A percentile compares a stretch with the other conserved stretches of the same genome.
These are phyloP conservation scores for Knipowitschia caucasica DNA, from an alignment of 2,797 vertebrate genomes.

Conservation along the genomic window DNA sequence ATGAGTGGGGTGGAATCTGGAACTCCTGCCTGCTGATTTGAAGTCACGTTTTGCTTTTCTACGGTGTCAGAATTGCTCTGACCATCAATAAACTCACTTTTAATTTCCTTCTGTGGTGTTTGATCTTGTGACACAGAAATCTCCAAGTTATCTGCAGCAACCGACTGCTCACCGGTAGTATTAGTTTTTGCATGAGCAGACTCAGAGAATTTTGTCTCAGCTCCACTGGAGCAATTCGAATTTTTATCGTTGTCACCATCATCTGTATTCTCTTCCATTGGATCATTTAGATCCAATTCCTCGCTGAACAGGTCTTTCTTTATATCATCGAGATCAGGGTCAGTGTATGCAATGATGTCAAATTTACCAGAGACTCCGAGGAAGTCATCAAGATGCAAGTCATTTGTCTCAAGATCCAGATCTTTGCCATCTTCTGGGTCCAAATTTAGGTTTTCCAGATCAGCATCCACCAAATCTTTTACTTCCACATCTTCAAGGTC, in stretches of 20 bases:
- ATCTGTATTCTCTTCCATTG: conserved; percentile 86
- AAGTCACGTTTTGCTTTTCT: conserved; percentile 59
- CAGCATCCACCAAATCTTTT: conserved; percentile 95
- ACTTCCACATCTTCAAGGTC: conserved; percentile 97
- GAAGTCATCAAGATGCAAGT: conserved; percentile 95
- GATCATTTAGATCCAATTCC: conserved; percentile 91
- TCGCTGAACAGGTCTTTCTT: conserved; percentile 97
- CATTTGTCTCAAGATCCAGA: conserved; percentile 93
- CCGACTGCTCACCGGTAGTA: conserved; percentile 63
- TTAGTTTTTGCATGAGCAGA: conserved; percentile 71
- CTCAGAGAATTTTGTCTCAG: conserved; percentile 59
- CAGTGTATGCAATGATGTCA: conserved; percentile 97
- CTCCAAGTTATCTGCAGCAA: conserved; percentile 73
- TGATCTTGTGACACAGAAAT: conserved; percentile 59
- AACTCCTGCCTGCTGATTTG: conserved; percentile 74
- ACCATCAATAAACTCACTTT: conserved; percentile 75
- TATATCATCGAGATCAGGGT: conserved; percentile 93
- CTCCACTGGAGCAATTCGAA: conserved; percentile 24
- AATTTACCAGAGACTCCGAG: conserved; percentile 89
- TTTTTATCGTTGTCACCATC: conserved; percentile 71
- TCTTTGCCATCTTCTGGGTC: conserved; percentile 96
- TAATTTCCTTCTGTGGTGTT: conserved; percentile 66
- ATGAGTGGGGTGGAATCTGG: conserved; percentile 86
- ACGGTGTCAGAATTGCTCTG: conserved; percentile 60
- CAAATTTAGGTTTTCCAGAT: conserved; percentile 95